Base-by-base conservation (phyloP, 2,888 invertebrate species). In the Folsomia candida region DNA sequence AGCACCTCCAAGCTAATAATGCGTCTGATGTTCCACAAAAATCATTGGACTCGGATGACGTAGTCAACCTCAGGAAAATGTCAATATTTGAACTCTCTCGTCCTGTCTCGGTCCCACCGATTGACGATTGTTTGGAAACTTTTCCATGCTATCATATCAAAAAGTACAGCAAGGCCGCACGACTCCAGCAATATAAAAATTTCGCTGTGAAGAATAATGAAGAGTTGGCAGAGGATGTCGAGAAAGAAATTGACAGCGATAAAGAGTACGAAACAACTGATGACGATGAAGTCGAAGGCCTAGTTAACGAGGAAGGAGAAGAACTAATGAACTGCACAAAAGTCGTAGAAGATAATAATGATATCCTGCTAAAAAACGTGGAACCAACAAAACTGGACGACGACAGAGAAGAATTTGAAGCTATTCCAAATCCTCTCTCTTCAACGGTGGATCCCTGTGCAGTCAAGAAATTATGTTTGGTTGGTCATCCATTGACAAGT, bases 401-500 rank as follows among this genome's bases (percentile, higher is more conserved):
- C 14, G 68, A 68, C 22, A 18, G 64, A 29, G 18, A 29, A 69
- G 57, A 64, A 9, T 47, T 64, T 22, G 22, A 47, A 47, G 24
- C 6, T 20, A 26, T 64, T 47, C 28, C 28, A 22, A 60, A 60
- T 60, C 27, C 27, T 24, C 14, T 29, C 6, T 6, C 11, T 37
- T 67, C 74, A 2, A 69, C 74, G 47, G 75, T 77, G 14, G 72
- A 74, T 61, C 78, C 79, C 1, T 66, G 72, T n/a, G 27, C 73
- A 2, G 76, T 79, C 14, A 76, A 75, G 63, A 78, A 78, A 59
- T 54, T 79, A 20, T 76, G 78, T 4, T 58, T 79, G 61, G 76
- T 79, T 47, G 79, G 78, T 18, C 76, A 79, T 71, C 79, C 79
- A 1, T 27, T 79, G 4, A 72, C 72, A 20, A 73, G 73, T 29